Percentiles rank a stretch among this genome's conserved stretches.
Conservation (phyloP, 2,888 invertebrate species). For the Unio pictorum region DNA sequence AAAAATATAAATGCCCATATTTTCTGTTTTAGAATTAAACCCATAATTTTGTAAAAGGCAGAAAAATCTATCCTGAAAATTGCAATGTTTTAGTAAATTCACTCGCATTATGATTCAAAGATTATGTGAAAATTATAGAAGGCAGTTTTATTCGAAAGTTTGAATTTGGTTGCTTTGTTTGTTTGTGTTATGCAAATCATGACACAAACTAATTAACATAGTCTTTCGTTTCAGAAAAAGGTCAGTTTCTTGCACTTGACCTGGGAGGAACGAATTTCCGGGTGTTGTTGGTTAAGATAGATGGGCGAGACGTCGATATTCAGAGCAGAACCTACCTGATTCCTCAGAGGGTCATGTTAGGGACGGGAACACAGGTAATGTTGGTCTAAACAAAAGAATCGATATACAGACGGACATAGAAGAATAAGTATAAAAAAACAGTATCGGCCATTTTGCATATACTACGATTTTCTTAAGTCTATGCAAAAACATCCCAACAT, state of each 20-base stretch:
- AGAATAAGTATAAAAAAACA: too few relatives aligned
- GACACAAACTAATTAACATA: neutral
- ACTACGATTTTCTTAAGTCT: too few relatives aligned
- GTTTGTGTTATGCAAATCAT: neutral
- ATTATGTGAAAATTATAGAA: neutral
- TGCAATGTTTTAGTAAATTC: neutral
- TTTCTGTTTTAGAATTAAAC: neutral
- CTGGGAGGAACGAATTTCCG: slow-evolving; percentile 98
- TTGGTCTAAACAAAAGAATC: neutral
- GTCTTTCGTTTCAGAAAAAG: slow-evolving; percentile 80
- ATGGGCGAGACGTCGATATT: slow-evolving; percentile 90
- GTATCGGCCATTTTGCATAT: too few relatives aligned
- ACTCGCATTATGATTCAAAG: neutral
- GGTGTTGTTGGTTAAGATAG: slow-evolving; percentile 92
- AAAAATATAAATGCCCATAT: too few relatives aligned
- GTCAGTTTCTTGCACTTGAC: slow-evolving; percentile 96
- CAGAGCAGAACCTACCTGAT: slow-evolving; percentile 97
- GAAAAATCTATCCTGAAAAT: neutral
- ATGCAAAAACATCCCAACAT: too few relatives aligned
- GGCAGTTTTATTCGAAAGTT: neutral
- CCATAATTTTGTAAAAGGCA: too few relatives aligned
- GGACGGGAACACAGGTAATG: slow-evolving; percentile 81
- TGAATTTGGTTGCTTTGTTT: neutral
- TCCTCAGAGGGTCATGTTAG: slow-evolving; percentile 94
- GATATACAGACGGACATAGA: too few relatives aligned